Evolutionary conservation across 2,113 vertebrate species (phyloP), one percentile per base, ranked within the genome.

Genomic region (Actinemys pallida): DNA sequence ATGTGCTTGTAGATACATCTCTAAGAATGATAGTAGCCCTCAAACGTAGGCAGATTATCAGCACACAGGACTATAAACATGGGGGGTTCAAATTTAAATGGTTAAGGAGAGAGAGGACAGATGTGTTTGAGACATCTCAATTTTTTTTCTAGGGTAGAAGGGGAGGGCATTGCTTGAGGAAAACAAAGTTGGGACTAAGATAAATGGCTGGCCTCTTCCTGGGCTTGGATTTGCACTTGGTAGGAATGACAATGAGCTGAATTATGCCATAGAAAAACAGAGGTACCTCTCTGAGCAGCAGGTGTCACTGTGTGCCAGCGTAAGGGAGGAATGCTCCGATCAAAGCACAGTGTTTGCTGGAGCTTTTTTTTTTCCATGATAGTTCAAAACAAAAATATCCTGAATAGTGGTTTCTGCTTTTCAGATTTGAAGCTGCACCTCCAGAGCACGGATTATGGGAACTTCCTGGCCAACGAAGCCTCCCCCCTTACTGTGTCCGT

Each of bases 391-490:
- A 5, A 52, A 35, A n/a, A 17, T 22, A 14, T 76, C 65, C 65
- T 25, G 49, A 84, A 53, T 83, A 50, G 24, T 50, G 86, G 54
- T 92, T 76, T 76, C 42, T 91, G 91, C 10, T 76, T 82, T 93
- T 83, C 98, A 99, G 99, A 99, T 97, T 96, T 99, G 96, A 99
- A 99, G 95, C 98, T 99, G 89, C 99, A 99, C 91, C 98, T 99
- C 86, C 99, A 99, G 98, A 99, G 99, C 97, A 99, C 99, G 8
- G 99, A 99, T 97, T 99, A 99, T 95, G 99, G 99, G 85, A 99
- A 99, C 97, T 99, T 99, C 97, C 97, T 99, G 97, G 99, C 99
- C 16, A 99, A 99, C 0, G 99, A 99, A 95, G 99, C 99, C 1
- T 99, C 99, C 9, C 99, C 99, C 0, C 99, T 99, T 90, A 99